These are phyloP conservation scores for Catostylus mosaicus DNA, from an alignment of 30 jellyfish, hydroid and myxozoan genomes.

Conservation along the genomic window DNA sequence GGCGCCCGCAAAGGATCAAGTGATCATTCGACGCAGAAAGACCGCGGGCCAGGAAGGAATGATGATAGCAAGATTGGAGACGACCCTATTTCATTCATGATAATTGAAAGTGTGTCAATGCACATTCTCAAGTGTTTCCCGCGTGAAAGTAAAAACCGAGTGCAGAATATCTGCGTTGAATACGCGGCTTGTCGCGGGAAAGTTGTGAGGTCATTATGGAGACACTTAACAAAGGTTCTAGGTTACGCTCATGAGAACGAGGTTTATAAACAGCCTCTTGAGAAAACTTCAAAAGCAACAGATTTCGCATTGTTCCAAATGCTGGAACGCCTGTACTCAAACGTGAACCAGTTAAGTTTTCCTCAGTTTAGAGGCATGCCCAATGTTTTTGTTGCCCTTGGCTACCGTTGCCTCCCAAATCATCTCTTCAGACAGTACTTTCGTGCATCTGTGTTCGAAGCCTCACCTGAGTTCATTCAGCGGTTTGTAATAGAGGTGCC, in stretches of 20 bases:
- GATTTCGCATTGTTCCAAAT: conserved; percentile 83
- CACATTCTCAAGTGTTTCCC: conserved; percentile 73
- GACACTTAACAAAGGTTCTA: conserved; percentile 64
- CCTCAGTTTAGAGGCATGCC: conserved; percentile 71
- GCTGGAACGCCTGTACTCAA: conserved; percentile 65
- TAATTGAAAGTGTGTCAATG: conserved; percentile 36
- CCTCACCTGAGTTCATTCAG: conserved; percentile 48
- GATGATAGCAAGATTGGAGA: conserved; percentile 23
- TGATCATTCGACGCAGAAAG: not conserved
- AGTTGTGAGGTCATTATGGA: conserved; percentile 73
- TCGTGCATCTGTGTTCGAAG: conserved; percentile 68
- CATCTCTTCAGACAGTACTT: conserved; percentile 74
- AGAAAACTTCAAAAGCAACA: conserved; percentile 16
- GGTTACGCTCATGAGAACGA: conserved; percentile 58
- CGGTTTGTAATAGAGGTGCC: conserved; percentile 67
- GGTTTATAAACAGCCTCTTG: conserved; percentile 41
- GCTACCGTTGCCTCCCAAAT: conserved; percentile 75
- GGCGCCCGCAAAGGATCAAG: conserved; percentile 6
- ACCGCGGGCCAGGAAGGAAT: not conserved
- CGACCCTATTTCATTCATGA: conserved; percentile 14
- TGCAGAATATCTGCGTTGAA: conserved; percentile 61
- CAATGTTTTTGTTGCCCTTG: conserved; percentile 52
- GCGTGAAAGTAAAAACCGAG: conserved; percentile 62
- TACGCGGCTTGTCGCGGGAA: conserved; percentile 77
- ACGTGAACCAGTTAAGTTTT: conserved; percentile 58